Evolutionary conservation across 2,888 invertebrate species (phyloP).

Genomic region (Apamea sordens): DNA sequence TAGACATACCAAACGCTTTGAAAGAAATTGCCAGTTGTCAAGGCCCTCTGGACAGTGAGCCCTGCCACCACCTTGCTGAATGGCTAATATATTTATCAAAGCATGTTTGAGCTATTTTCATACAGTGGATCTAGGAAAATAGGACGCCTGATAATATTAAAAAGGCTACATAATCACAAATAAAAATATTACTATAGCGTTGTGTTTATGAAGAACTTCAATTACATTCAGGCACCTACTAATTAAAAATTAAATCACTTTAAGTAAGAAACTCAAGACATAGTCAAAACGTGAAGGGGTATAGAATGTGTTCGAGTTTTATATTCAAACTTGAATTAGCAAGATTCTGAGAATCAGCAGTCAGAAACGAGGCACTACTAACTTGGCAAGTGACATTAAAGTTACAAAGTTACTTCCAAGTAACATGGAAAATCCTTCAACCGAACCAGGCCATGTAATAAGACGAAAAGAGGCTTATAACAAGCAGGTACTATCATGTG

Average conservation of each 20-base stretch:
- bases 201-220: too few relatives aligned
- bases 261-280: background rate
- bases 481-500: background rate
- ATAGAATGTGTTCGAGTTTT: background rate
- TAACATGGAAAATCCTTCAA: background rate
- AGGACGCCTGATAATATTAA: too few relatives aligned
- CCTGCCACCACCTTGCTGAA: too few relatives aligned
- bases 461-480: background rate
- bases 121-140: background rate
- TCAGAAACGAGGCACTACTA: background rate
- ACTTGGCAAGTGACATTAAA: background rate
- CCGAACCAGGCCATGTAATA: background rate
- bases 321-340: constrained; percentile 5
- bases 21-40: background rate
- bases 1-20: too few relatives aligned
- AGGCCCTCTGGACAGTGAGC: background rate
- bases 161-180: background rate
- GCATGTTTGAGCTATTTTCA: too few relatives aligned
- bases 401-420: background rate
- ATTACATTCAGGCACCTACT: background rate
- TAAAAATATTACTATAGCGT: too few relatives aligned
- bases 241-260: background rate
- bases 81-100: background rate
- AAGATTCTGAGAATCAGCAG: background rate
- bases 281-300: background rate